Evolutionary conservation across 2,888 invertebrate genomes (phyloP).

Genomic region (Dermolepida albohirtum): DNA sequence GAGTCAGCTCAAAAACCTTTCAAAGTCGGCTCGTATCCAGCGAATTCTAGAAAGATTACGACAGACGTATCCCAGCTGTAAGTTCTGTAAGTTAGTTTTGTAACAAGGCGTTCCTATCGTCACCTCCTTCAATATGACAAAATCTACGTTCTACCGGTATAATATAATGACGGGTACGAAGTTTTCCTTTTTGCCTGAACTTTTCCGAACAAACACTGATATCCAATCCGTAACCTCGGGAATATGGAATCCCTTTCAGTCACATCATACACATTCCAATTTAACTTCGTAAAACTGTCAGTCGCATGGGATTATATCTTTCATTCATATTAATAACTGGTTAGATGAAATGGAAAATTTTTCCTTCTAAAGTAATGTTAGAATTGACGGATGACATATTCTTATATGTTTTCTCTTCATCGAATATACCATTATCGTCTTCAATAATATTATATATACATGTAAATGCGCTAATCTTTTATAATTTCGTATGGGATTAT

Average conservation of each 20-base stretch:
- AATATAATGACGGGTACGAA: constrained; percentile 28
- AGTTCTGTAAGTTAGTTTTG: constrained; percentile 50
- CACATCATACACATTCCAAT: constrained; percentile 37
- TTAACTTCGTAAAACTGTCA: constrained; percentile 43
- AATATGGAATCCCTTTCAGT: constrained; percentile 21
- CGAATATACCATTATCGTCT: too few relatives aligned
- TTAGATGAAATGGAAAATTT: constrained; percentile 26
- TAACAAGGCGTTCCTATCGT: constrained; percentile 48
- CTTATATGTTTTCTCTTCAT: too few relatives aligned
- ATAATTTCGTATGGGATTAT: constrained; percentile 37
- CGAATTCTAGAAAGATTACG: constrained; percentile 49
- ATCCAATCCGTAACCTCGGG: constrained; percentile 29
- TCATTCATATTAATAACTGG: constrained; percentile 39
- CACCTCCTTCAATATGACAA: constrained; percentile 45
- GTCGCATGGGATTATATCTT: constrained; percentile 40
- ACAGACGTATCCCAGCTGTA: constrained; percentile 49
- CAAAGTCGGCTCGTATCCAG: constrained; percentile 48
- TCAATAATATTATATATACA: too few relatives aligned
- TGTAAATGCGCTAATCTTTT: too few relatives aligned
- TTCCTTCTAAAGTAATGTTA: background rate
- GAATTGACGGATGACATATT: constrained; percentile 7
- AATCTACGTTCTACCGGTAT: constrained; percentile 20
- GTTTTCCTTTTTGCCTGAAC: constrained; percentile 18
- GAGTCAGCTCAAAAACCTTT: constrained; percentile 46
- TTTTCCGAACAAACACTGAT: constrained; percentile 37